Evolutionary conservation across 1,140 invertebrate genomes (phyloP), one percentile per base, ranked within the genome.

Genomic region (Popillia japonica): DNA sequence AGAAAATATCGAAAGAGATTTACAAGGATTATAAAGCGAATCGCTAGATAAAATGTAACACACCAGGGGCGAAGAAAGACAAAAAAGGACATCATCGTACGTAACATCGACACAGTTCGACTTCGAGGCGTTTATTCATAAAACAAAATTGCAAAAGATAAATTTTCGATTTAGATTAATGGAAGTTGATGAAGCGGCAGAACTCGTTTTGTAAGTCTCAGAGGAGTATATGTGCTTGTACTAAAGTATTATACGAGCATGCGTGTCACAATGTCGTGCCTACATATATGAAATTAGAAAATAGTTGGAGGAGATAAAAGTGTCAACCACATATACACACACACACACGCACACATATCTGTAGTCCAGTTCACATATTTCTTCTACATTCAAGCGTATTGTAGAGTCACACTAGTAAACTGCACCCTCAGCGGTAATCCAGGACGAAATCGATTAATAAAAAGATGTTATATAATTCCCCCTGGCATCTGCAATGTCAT

Each of bases 121-220:
- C n/a, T 48, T n/a, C 11, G 14, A n/a, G 48, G 48, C 61, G 27
- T 68, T 68, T 68, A 68, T 68, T 68, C 61, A 27, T 68, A 68
- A 68, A 68, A 68, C 22, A 68, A 27, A 68, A 68, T 68, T 9
- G 61, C 61, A 27, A 74, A 27, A 40, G 72, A 74, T 74, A 74
- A 74, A 74, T 42, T 42, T 74, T 74, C 72, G 72, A 74, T 74
- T 74, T 74, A 74, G 72, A 74, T 74, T 74, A 74, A 74, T 44
- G 72, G 61, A 27, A 68, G 61, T 68, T 68, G 61, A 68, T 68
- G 61, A 68, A 68, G 17, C 61, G 61, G 61, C 61, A 68, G 61
- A 23, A 68, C 22, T 68, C 20, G 61, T 68, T 23, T 68, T 68
- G 11, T 34, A 34, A 9, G 20, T 68, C 27, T 22, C 22, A 68